Base-by-base conservation (phyloP, 2,888 invertebrate species). In the Leptinotarsa rubiginosa region DNA sequence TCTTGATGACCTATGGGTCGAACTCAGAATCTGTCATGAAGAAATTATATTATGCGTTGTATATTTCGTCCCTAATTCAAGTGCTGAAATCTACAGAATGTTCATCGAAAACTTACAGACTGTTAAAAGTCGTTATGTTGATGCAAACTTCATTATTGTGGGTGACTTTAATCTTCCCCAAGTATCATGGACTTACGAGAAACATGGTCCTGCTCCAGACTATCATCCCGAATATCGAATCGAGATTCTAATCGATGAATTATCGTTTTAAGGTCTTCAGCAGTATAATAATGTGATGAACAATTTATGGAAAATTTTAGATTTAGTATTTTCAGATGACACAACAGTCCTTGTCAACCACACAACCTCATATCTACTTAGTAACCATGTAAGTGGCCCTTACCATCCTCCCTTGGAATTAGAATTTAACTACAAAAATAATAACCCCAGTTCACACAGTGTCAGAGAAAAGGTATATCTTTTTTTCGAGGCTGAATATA, bases 1-100 rank as follows among this genome's bases (percentile, higher is more conserved):
- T 22, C 50, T 67, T 67, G 67, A 67, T 22, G 50, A 67, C 50
- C 31, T 67, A 50, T 67, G 67, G 52, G 66, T 66, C 3, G 52
- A 67, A 68, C 31, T 68, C 31, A 54, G 54, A 41, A 7, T 54
- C 1, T 31, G 47, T 5, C 12, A 54, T 31, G 41, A 68, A 41
- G 54, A 31, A 7, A 54, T 67, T 41, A 41, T 68, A 10, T 54
- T 68, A 13, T 68, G 54, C 18, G 68, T 20, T 68, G 68, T 68
- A 18, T 54, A 68, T 54, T 25, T 54, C 7, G n/a, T 4, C 1
- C 68, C 68, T 54, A 41, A 68, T 18, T 68, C 52, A 54, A 52
- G 41, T 41, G 18, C 54, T 31, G 68, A 68, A 54, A 2, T 54
- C 18, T 68, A 68, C 4, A 31, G 18, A 22, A 68, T n/a, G 7